phyloP scores from a whole-genome alignment of 2,797 vertebrate genomes.

The Melanotaenia pygmaea region DNA sequence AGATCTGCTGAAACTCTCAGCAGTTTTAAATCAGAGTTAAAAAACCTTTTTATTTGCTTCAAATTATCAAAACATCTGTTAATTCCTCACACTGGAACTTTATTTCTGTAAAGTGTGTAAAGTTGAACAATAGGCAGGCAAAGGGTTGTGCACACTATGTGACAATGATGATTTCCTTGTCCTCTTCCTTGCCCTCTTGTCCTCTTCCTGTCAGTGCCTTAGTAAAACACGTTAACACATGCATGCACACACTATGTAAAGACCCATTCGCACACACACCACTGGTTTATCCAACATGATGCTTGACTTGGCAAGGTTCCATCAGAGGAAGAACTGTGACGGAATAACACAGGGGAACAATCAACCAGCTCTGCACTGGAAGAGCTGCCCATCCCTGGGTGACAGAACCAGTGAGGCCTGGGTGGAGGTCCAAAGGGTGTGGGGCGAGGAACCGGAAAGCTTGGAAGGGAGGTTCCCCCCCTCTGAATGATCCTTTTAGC shows the following conservation, averaged over 20 bases:
- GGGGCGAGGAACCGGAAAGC: conserved; percentile 62
- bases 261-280: conserved; percentile 1
- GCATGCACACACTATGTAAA: conserved; percentile 7
- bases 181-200: conserved; percentile 18
- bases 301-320: conserved; percentile 26
- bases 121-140: conserved; percentile 48
- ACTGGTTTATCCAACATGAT: background rate
- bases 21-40: too few relatives aligned
- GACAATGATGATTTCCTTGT: conserved; percentile 26
- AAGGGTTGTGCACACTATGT: conserved; percentile 14
- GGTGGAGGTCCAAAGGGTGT: conserved; percentile 63
- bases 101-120: background rate
- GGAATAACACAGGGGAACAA: conserved; percentile 61
- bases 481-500: conserved; percentile 52
- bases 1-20: too few relatives aligned
- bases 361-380: conserved; percentile 59
- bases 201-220: conserved; percentile 25
- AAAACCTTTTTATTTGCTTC: too few relatives aligned
- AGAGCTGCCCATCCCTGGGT: conserved; percentile 59
- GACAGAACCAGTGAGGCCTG: conserved; percentile 51
- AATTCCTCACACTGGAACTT: too few relatives aligned
- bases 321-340: conserved; percentile 56
- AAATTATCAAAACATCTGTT: too few relatives aligned
- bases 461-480: conserved; percentile 54
- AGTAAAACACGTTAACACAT: background rate